Percentiles rank a stretch among this genome's conserved stretches.
Conservation (phyloP, 2,888 invertebrate species). For the Drosophila barbarae region DNA sequence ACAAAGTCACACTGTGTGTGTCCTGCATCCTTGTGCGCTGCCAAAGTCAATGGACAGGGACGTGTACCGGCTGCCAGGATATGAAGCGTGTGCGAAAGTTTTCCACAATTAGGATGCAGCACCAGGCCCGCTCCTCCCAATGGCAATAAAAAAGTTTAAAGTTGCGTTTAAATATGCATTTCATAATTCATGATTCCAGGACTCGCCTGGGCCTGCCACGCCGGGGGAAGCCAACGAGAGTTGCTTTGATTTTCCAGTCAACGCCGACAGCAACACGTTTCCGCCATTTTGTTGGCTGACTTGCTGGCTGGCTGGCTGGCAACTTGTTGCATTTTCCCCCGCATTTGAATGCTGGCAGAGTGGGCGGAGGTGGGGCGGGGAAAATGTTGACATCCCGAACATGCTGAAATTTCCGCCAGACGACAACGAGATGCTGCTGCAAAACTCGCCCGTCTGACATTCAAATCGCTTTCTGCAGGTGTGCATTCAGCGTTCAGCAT, state of each 20-base stretch:
- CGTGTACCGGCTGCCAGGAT: constrained; percentile 56
- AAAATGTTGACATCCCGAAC: constrained; percentile 60
- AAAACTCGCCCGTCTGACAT: constrained; percentile 60
- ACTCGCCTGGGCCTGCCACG: not conserved
- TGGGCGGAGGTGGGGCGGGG: not conserved
- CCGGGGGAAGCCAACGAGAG: not conserved
- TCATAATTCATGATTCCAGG: constrained; percentile 57
- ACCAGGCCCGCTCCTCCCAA: constrained; percentile 37
- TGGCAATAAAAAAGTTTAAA: constrained; percentile 71
- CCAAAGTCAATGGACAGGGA: constrained; percentile 71
- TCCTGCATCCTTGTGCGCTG: constrained; percentile 52
- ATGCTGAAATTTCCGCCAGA: constrained; percentile 62
- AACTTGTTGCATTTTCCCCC: constrained; percentile 59
- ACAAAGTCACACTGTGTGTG: constrained; percentile 64
- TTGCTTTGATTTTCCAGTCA: constrained; percentile 46
- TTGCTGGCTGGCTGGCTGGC: constrained; percentile 53
- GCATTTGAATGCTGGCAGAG: constrained; percentile 25
- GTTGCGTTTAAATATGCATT: constrained; percentile 70
- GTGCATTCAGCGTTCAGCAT: constrained; percentile 16
- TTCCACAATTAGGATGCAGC: constrained; percentile 67
- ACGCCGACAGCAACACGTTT: constrained; percentile 65
- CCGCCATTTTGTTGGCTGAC: constrained; percentile 66
- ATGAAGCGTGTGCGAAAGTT: constrained; percentile 67
- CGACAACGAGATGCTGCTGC: constrained; percentile 25
- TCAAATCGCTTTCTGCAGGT: constrained; percentile 55